phyloP scores from a whole-genome alignment of 2,888 invertebrate genomes.

The Hoplodrina ambigua region DNA sequence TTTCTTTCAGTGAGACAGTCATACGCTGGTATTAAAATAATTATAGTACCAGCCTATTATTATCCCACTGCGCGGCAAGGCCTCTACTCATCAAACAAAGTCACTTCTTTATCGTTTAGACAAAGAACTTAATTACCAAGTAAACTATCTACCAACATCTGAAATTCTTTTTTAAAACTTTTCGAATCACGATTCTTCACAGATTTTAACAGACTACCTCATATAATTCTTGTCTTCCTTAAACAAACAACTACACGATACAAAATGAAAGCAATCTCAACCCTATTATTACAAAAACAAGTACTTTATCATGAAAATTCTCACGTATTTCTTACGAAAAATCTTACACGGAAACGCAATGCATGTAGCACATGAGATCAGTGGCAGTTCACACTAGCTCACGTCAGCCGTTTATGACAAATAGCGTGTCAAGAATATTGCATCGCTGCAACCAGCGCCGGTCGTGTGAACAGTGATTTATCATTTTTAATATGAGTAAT shows the following conservation, averaged over 20 bases:
- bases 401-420: slow-evolving; percentile 58
- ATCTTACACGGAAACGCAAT: slow-evolving; percentile 44
- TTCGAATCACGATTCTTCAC: neutral
- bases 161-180: no score
- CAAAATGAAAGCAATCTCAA: slow-evolving; percentile 20
- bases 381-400: slow-evolving; percentile 49
- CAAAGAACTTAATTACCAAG: no score
- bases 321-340: slow-evolving; percentile 52
- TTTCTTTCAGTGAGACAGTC: no score
- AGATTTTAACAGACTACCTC: neutral
- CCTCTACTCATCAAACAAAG: no score
- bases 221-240: neutral
- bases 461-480: slow-evolving; percentile 58
- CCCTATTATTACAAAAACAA: slow-evolving; percentile 9
- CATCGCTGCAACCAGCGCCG: slow-evolving; percentile 58
- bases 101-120: no score
- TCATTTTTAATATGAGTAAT: slow-evolving; percentile 62
- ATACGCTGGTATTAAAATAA: no score
- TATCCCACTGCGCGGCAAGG: no score
- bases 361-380: slow-evolving; percentile 55
- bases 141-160: no score
- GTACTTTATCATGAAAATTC: slow-evolving; percentile 33
- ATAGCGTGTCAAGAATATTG: slow-evolving; percentile 63
- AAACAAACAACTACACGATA: neutral
- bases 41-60: no score